Percentiles rank a stretch among this genome's conserved stretches.
phyloP scores from a whole-genome alignment of 2,888 invertebrate species.

The Amorpha juglandis region DNA sequence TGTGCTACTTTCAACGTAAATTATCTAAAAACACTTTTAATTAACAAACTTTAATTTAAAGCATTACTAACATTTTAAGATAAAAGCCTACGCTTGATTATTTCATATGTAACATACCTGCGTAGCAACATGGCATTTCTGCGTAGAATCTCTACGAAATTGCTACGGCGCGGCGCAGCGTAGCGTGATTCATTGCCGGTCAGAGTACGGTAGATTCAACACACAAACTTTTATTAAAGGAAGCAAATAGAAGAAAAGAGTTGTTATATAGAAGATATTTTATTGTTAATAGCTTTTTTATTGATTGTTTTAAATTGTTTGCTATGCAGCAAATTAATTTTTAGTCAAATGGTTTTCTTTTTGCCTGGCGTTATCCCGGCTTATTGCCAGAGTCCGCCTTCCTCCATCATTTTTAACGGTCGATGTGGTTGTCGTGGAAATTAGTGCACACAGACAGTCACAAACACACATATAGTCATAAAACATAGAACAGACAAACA shows the following conservation, averaged over 20 bases:
- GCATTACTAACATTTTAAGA: neutral
- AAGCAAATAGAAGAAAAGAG: neutral
- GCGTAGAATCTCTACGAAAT: constrained; percentile 15
- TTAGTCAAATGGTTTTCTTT: too few species aligned
- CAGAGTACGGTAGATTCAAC: neutral
- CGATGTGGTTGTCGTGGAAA: too few species aligned
- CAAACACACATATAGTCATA: too few species aligned
- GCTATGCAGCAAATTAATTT: too few species aligned
- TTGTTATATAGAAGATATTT: neutral
- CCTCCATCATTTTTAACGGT: too few species aligned
- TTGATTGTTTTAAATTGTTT: neutral
- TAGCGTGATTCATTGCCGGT: neutral
- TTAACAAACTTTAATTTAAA: neutral
- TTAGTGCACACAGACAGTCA: too few species aligned
- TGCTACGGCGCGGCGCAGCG: constrained; percentile 12
- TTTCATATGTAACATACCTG: neutral
- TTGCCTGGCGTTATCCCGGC: too few species aligned
- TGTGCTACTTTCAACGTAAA: neutral
- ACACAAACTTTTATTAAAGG: constrained; percentile 12
- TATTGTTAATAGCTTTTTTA: neutral
- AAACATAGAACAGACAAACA: too few species aligned
- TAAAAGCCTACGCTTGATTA: too few species aligned
- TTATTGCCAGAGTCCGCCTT: too few species aligned
- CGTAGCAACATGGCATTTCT: constrained; percentile 1
- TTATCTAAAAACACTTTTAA: neutral